Evolutionary conservation across 2,888 invertebrate genomes (phyloP).

Genomic region (Pseudanteris insignis): DNA sequence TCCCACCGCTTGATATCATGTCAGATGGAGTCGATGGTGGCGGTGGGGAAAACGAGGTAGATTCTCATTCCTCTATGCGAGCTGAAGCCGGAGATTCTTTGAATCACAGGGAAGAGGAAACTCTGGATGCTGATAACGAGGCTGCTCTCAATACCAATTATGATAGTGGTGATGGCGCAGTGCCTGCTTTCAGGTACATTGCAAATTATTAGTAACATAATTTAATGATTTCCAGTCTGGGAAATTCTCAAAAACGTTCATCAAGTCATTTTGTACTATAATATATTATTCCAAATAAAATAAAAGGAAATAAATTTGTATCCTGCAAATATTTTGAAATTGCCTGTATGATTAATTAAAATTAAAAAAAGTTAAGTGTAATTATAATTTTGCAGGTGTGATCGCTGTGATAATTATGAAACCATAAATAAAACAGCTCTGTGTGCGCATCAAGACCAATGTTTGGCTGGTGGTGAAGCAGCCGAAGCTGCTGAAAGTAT

Average conservation of each 20-base stretch:
- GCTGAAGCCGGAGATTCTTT: slow-evolving; percentile 60
- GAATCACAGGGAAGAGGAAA: slow-evolving; percentile 65
- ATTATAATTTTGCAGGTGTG: slow-evolving; percentile 69
- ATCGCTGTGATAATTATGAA: slow-evolving; percentile 85
- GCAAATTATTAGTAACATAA: slow-evolving; percentile 4
- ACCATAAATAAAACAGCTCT: slow-evolving; percentile 79
- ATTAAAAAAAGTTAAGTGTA: too few species aligned
- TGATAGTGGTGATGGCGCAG: slow-evolving; percentile 70
- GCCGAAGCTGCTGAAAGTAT: slow-evolving; percentile 61
- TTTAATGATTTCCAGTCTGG: too few species aligned
- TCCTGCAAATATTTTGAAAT: too few species aligned
- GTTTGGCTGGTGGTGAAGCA: slow-evolving; percentile 66
- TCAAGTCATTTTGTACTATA: too few species aligned
- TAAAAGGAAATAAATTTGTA: too few species aligned
- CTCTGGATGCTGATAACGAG: slow-evolving; percentile 68
- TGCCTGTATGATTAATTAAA: too few species aligned
- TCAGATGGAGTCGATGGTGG: slow-evolving; percentile 65
- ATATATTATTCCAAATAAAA: too few species aligned
- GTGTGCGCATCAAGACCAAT: slow-evolving; percentile 79
- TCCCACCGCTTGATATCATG: slow-evolving; percentile 58
- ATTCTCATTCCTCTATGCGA: slow-evolving; percentile 63
- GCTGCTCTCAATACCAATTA: slow-evolving; percentile 70
- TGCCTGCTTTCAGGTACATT: slow-evolving; percentile 63
- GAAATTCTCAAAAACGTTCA: too few species aligned
- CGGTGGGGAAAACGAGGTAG: slow-evolving; percentile 65